phyloP scores from a whole-genome alignment of 30 jellyfish, hydroid and myxozoan species.

The Aurelia sp. region DNA sequence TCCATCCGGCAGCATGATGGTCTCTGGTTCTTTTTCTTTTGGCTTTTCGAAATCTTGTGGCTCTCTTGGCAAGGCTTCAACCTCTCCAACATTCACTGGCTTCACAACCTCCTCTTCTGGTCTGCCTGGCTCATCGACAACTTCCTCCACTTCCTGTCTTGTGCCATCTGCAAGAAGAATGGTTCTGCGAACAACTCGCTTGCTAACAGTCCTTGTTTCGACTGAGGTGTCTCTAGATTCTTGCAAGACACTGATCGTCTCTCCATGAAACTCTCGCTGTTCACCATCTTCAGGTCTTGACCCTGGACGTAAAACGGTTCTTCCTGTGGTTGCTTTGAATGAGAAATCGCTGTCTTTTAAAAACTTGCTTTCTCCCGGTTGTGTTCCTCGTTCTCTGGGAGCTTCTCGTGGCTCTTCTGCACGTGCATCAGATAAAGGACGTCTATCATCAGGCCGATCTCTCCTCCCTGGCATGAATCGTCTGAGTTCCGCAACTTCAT shows the following conservation, averaged over 20 bases:
- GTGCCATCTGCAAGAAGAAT: slow-evolving; percentile 82
- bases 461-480: slow-evolving; percentile 6
- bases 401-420: not conserved
- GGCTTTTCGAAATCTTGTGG: slow-evolving; percentile 15
- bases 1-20: slow-evolving; percentile 17
- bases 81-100: slow-evolving; percentile 7
- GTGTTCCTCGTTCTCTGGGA: not conserved
- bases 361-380: not conserved
- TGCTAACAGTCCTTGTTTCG: slow-evolving; percentile 19
- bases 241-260: no score
- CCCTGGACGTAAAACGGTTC: not conserved
- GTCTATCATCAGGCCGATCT: not conserved
- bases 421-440: not conserved
- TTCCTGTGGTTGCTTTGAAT: not conserved
- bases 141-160: slow-evolving; percentile 79
- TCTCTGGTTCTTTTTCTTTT: slow-evolving; percentile 4
- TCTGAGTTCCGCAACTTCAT: slow-evolving; percentile 10
- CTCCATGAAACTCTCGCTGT: no score
- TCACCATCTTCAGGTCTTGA: no score
- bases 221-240: no score
- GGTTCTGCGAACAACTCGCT: slow-evolving; percentile 40
- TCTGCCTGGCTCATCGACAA: slow-evolving; percentile 46
- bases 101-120: no score
- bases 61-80: not conserved
- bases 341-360: not conserved